Conservation (phyloP, 2,797 vertebrate genomes). For the Limosa lapponica region DNA sequence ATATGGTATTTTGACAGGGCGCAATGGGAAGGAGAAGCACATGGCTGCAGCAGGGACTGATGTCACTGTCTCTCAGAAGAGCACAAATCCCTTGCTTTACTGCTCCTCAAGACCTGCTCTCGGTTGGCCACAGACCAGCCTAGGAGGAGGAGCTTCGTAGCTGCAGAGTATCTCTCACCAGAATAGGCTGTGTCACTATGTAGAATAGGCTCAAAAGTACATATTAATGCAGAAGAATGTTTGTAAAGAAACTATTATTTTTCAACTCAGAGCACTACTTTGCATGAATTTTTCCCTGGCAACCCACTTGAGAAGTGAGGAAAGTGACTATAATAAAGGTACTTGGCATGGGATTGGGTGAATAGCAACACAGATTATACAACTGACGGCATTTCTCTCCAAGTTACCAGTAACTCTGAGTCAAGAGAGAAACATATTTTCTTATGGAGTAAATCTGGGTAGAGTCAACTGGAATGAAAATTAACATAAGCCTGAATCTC, state of each 20-base stretch:
- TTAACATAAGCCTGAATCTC: neutral
- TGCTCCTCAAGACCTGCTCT: neutral
- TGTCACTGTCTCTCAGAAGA: neutral
- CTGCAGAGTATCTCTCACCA: neutral
- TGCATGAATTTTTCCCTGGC: neutral
- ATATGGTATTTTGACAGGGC: neutral
- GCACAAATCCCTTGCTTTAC: neutral
- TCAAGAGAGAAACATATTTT: neutral
- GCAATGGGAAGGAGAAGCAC: neutral
- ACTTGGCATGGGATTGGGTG: neutral
- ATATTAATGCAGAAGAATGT: neutral
- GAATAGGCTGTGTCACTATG: neutral
- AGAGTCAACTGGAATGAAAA: neutral
- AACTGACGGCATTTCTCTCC: neutral
- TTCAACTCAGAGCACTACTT: neutral
- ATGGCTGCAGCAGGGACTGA: rapidly evolving
- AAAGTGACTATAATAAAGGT: neutral
- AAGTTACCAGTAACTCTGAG: neutral
- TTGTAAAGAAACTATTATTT: neutral
- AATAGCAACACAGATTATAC: neutral
- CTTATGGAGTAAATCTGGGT: neutral
- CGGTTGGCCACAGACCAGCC: neutral
- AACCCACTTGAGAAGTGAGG: neutral
- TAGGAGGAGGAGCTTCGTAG: neutral
- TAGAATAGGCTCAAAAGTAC: neutral